These are phyloP conservation scores for Catagonus wagneri DNA, from an alignment of 2,113 vertebrate genomes.

Conservation along the genomic window DNA sequence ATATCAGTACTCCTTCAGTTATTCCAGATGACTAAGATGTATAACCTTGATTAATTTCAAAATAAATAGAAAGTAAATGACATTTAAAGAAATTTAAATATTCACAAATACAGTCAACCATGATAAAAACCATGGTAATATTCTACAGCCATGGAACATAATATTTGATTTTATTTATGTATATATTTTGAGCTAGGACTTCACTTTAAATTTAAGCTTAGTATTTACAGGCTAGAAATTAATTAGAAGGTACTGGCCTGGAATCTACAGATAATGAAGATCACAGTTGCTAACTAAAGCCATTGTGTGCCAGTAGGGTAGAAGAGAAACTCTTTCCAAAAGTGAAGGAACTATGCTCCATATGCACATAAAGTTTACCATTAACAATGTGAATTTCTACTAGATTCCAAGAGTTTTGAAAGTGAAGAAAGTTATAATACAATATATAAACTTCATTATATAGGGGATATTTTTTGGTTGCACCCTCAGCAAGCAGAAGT, in stretches of 20 bases:
- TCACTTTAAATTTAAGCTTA: neutral
- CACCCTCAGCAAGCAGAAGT: too few relatives aligned
- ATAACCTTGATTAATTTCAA: neutral
- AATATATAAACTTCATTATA: neutral
- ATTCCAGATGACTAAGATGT: neutral
- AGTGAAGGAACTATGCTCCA: neutral
- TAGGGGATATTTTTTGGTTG: neutral
- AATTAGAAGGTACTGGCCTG: neutral
- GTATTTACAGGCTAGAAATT: neutral
- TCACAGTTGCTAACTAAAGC: neutral
- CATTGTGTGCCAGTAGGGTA: neutral
- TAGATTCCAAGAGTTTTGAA: neutral
- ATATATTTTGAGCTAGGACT: neutral
- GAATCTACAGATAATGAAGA: neutral
- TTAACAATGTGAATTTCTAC: neutral
- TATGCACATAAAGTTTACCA: neutral
- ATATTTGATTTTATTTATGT: constrained; percentile 1
- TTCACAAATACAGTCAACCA: too few relatives aligned
- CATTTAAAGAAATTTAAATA: constrained; percentile 16
- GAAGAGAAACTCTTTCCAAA: constrained; percentile 33
- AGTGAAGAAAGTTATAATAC: neutral
- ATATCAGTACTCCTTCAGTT: neutral
- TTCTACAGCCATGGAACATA: too few relatives aligned
- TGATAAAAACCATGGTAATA: too few relatives aligned
- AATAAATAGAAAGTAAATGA: constrained; percentile 38